Evolutionary conservation across 2,888 invertebrate genomes (phyloP), one percentile per base, ranked within the genome.

Genomic region (Acleris laterana): DNA sequence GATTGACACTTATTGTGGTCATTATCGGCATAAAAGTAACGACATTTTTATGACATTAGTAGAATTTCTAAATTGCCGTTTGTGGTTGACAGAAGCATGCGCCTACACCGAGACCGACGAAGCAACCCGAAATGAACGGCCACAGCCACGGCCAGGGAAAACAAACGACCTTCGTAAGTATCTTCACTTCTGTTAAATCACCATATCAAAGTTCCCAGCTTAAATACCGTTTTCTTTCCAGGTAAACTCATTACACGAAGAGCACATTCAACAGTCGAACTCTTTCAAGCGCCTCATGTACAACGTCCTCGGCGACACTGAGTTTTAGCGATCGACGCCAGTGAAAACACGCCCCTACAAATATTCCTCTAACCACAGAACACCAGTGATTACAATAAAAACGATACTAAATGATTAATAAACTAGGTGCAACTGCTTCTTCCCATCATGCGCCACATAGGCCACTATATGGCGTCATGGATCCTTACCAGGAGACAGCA

Each of bases 261-360:
- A 97, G 83, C 94, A 95, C 80, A 98, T 98, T 84, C 97, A 97
- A 82, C 98, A 98, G 89, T 98, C 97, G 89, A 96, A 96, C 89
- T 97, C 97, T 73, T 98, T 98, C 94, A 97, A 97, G 89, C 96
- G 98, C 86, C 95, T 98, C 85, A 98, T 98, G 98, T 96, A 96
- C 94, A 96, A 96, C 93, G 97, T 98, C 75, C 94, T 97, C 85
- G 96, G 97, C 75, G 96, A 97, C 90, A 95, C 95, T 69, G 95
- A 95, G 73, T 94, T 94, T 77, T 94, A 94, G 74, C 51, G 65
- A 63, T 71, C 70, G 63, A 62, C 67, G 62, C 63, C 65, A 44
- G 55, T 71, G 22, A 46, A 51, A 38, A 52, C 58, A 71, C 57
- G 62, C 71, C 73, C 74, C 72, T 71, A 46, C 1, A 28, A 48